A percentile compares a stretch with the other conserved stretches of the same genome.
Evolutionary conservation across 2,888 invertebrate genomes (phyloP).

Genomic region (Sphaerophoria rueppellii): DNA sequence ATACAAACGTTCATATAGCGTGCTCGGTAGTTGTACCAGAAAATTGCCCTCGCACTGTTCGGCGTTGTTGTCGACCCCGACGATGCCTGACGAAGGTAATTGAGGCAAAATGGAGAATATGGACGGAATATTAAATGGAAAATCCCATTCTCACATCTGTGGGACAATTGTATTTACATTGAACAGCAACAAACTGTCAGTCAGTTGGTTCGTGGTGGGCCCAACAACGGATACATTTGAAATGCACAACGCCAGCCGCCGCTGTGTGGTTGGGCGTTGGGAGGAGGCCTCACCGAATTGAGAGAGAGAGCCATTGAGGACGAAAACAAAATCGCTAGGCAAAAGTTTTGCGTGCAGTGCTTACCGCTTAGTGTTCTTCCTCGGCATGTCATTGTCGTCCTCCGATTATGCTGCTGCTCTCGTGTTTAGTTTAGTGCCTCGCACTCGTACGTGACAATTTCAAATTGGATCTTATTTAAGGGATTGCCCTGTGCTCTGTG

Average conservation of each 20-base stretch:
- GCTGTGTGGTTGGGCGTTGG: conserved; percentile 35
- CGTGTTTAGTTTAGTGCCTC: conserved; percentile 15
- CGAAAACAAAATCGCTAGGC: neutral
- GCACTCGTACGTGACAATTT: conserved; percentile 68
- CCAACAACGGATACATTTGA: conserved; percentile 39
- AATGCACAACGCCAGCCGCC: conserved; percentile 39
- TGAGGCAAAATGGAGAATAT: conserved; percentile 46
- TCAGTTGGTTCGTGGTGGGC: conserved; percentile 55
- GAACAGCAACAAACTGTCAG: conserved; percentile 30
- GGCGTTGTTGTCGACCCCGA: conserved; percentile 5
- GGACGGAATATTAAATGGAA: conserved; percentile 55
- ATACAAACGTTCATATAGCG: conserved; percentile 1
- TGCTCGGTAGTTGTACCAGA: conserved; percentile 34
- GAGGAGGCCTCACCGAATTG: neutral
- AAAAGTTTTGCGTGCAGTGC: conserved; percentile 42
- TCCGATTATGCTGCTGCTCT: neutral
- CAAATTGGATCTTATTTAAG: conserved; percentile 69
- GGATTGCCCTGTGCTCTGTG: conserved; percentile 25
- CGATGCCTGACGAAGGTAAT: conserved; percentile 44
- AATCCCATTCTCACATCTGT: conserved; percentile 39
- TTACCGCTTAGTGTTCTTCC: conserved; percentile 41
- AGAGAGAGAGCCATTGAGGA: neutral
- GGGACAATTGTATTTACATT: conserved; percentile 40
- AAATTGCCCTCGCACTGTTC: conserved; percentile 41
- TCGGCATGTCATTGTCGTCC: conserved; percentile 38